phyloP scores from a whole-genome alignment of 1,140 invertebrate species.

The Calephelis nemesis region DNA sequence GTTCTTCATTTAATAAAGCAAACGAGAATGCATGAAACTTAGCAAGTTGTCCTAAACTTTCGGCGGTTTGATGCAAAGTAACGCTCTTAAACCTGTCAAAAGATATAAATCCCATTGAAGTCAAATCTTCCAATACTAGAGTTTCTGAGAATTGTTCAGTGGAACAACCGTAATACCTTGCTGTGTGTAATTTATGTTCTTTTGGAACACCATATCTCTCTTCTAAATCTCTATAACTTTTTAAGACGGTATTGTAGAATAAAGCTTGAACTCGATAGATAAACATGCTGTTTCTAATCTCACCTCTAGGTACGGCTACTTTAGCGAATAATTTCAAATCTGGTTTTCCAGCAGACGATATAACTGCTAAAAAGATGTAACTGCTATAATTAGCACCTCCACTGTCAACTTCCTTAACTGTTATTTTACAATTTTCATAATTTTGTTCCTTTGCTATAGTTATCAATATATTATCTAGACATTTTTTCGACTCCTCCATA shows the following conservation, averaged over 20 bases:
- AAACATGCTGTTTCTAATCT: conserved; percentile 22
- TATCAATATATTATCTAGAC: background rate
- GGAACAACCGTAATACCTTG: conserved; percentile 39
- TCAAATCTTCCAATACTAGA: conserved; percentile 45
- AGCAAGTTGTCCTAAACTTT: conserved; percentile 39
- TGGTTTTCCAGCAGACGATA: conserved; percentile 20
- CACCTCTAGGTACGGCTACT: conserved; percentile 31
- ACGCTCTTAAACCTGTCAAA: conserved; percentile 44
- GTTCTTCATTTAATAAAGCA: conserved; percentile 29
- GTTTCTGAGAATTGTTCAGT: conserved; percentile 34
- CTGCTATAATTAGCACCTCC: conserved; percentile 44
- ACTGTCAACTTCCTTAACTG: conserved; percentile 5
- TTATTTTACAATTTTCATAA: background rate
- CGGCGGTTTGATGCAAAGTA: conserved; percentile 42
- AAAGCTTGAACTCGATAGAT: conserved; percentile 34
- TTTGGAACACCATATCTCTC: conserved; percentile 31
- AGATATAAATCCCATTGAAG: conserved; percentile 29
- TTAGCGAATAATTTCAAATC: conserved; percentile 42
- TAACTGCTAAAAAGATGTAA: conserved; percentile 27
- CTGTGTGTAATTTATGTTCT: background rate
- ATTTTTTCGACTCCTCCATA: background rate
- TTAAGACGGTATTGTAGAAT: conserved; percentile 32
- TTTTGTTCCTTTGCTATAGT: background rate
- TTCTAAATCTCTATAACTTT: conserved; percentile 31
- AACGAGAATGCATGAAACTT: conserved; percentile 27